phyloP scores from a whole-genome alignment of 30 jellyfish, hydroid and myxozoan genomes.

The Cassiopea xamachana region DNA sequence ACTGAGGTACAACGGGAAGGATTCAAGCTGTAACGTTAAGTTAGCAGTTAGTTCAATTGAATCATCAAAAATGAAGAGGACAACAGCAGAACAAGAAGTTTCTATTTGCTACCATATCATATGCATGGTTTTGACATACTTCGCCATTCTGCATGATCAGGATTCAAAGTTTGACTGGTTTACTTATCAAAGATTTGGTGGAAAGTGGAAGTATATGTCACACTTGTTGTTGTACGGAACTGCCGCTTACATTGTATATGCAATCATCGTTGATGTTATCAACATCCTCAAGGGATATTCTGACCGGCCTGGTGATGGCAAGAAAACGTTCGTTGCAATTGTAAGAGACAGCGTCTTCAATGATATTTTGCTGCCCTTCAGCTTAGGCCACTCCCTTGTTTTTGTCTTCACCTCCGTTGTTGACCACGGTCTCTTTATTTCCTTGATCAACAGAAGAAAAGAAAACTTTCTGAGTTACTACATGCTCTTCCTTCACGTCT shows the following conservation, averaged over 20 bases:
- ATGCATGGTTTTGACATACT: slow-evolving; percentile 15
- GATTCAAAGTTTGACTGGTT: slow-evolving; percentile 32
- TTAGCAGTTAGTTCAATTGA: too few species aligned
- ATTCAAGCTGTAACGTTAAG: background rate
- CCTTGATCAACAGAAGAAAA: slow-evolving; percentile 63
- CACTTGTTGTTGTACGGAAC: slow-evolving; percentile 44
- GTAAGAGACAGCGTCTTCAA: slow-evolving; percentile 48
- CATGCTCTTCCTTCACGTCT: slow-evolving; percentile 57
- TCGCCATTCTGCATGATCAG: slow-evolving; percentile 30
- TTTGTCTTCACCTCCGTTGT: slow-evolving; percentile 11
- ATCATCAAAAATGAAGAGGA: slow-evolving; percentile 52
- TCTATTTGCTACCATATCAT: slow-evolving; percentile 36
- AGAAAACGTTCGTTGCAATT: slow-evolving; percentile 24
- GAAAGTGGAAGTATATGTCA: slow-evolving; percentile 72
- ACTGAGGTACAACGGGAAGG: background rate
- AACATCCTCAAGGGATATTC: slow-evolving; percentile 40
- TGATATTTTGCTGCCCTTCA: slow-evolving; percentile 34
- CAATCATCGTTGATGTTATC: slow-evolving; percentile 51
- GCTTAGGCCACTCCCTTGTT: slow-evolving; percentile 39
- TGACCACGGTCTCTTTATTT: slow-evolving; percentile 42
- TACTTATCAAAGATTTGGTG: slow-evolving; percentile 61
- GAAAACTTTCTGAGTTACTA: slow-evolving; percentile 8
- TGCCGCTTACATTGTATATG: slow-evolving; percentile 26
- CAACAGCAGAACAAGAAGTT: slow-evolving; percentile 75
- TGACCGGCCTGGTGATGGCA: slow-evolving; percentile 47